Base-by-base conservation (phyloP, 2,888 invertebrate genomes). In the Leptarthrus brevirostris region DNA sequence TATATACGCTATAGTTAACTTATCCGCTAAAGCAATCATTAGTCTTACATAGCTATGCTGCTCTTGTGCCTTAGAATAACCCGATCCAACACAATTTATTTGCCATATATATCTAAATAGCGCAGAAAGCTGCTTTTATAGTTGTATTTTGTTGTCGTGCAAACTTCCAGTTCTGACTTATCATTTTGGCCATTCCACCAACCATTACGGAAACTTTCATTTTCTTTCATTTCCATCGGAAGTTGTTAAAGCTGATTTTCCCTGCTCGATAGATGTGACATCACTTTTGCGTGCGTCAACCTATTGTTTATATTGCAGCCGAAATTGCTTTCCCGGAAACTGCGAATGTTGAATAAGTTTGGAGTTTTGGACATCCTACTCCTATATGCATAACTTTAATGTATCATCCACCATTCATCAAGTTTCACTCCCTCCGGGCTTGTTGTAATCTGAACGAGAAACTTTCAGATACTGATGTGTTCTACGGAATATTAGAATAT, bases 241-340 rank as follows among this genome's bases (percentile, higher is more conserved):
- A 73, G 73, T 73, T 58, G 73, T 73, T 61, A 58, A 61, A 61
- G 61, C 49, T 34, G 30, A 73, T 73, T 73, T 73, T 61, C 58
- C 49, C 26, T 54, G 49, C 30, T 73, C 73, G 18, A 73, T 49
- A 73, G 73, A 73, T 73, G 49, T 73, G 73, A 73, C 73, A 73
- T 61, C 49, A 73, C 73, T 61, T 73, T 64, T 73, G 73, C 73
- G 73, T 61, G 73, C 47, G 30, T 24, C 20, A 36, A 2, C 18
- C 61, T n/a, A 40, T 34, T 18, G 36, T 30, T 18, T 61, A 61
- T 36, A 36, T 40, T 61, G 4, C 22, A 3, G n/a, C 34, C 61
- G 34, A 61, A 54, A 30, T 72, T 72, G 40, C 72, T n/a, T 10
- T 30, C 47, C 40, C 56, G 40, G 24, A 72, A 36, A 12, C 56